Conservation (phyloP, 2,113 vertebrate genomes). For the Anoplopoma fimbria region DNA sequence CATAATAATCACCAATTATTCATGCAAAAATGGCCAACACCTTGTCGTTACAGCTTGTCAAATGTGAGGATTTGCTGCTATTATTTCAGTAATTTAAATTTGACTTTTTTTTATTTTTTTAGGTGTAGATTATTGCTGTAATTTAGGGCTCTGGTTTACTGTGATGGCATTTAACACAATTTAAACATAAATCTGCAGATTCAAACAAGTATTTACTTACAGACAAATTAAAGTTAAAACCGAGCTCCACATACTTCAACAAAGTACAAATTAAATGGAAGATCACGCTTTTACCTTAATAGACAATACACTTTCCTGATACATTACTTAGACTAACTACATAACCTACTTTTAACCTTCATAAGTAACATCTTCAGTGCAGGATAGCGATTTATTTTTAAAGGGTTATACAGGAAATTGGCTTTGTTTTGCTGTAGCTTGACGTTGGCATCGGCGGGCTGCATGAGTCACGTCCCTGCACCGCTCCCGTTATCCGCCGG, state of each 20-base stretch:
- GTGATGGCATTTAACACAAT: too few species aligned
- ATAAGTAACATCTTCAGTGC: too few species aligned
- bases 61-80: too few species aligned
- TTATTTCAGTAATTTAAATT: too few species aligned
- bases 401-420: background rate
- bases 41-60: too few species aligned
- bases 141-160: too few species aligned
- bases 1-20: too few species aligned
- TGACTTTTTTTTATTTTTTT: too few species aligned
- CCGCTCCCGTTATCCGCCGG: conserved; percentile 38
- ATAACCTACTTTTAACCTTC: background rate
- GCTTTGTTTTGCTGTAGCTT: fast-evolving
- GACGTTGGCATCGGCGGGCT: background rate
- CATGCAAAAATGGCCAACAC: too few species aligned
- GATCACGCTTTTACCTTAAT: background rate
- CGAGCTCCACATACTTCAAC: background rate
- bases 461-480: conserved; percentile 60
- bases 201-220: background rate
- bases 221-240: background rate
- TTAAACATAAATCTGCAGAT: background rate
- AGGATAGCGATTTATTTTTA: conserved; percentile 49
- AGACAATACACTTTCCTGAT: background rate
- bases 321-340: background rate
- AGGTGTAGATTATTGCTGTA: too few species aligned
- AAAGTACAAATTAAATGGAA: background rate